A percentile compares a stretch with the other conserved stretches of the same genome.
These are phyloP conservation scores for Seira sanloemensis DNA, from an alignment of 2,888 invertebrate species.

Conservation along the genomic window DNA sequence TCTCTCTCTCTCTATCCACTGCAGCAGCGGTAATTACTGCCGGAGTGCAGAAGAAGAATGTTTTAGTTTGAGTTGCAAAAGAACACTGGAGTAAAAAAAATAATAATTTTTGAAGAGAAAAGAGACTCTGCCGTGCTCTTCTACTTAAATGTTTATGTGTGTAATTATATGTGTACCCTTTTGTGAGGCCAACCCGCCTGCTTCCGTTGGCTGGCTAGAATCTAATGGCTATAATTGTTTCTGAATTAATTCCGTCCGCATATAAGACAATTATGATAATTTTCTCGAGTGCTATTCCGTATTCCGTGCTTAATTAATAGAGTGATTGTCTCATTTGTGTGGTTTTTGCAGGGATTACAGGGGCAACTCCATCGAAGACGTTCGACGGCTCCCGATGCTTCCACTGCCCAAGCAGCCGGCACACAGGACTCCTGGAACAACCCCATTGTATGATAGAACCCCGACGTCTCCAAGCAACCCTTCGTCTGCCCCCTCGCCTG, in stretches of 20 bases:
- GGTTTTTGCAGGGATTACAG: constrained; percentile 71
- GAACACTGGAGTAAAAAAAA: no score
- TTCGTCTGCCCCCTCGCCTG: constrained; percentile 69
- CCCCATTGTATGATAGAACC: constrained; percentile 73
- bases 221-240: constrained; percentile 7
- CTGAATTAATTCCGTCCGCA: constrained; percentile 22
- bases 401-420: constrained; percentile 70
- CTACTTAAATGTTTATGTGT: background rate
- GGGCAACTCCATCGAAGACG: constrained; percentile 73
- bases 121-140: background rate
- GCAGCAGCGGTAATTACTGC: constrained; percentile 1
- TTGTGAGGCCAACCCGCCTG: background rate
- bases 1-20: background rate
- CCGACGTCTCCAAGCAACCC: constrained; percentile 72
- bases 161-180: background rate
- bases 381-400: constrained; percentile 71
- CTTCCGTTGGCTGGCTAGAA: background rate
- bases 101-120: background rate
- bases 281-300: constrained; percentile 33
- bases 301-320: no score
- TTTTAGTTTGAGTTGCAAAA: background rate
- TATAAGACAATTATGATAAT: background rate
- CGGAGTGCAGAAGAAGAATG: no score
- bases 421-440: constrained; percentile 69
- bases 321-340: constrained; percentile 3